Conservation (phyloP, 2,888 invertebrate species). For the Lapara coniferarum region DNA sequence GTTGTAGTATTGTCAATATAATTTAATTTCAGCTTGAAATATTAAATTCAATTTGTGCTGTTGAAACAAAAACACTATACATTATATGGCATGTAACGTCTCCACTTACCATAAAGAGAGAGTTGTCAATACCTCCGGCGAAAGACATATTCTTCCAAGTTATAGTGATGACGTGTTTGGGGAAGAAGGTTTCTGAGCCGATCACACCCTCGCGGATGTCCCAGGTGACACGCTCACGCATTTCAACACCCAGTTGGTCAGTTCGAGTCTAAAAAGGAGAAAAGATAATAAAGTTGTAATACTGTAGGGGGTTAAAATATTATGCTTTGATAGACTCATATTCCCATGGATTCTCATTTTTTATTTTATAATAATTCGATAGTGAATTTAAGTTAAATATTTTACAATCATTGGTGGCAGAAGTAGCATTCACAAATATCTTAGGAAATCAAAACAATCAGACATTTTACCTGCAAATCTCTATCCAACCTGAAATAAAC, state of each 20-base stretch:
- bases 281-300: neutral
- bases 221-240: conserved; percentile 93
- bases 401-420: too few relatives aligned
- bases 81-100: too few relatives aligned
- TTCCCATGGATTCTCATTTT: too few relatives aligned
- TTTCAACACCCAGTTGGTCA: conserved; percentile 93
- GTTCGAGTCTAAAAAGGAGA: conserved; percentile 81
- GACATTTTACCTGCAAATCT: conserved; percentile 68
- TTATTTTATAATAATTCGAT: too few relatives aligned
- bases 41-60: too few relatives aligned
- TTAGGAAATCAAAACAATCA: neutral
- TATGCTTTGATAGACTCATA: too few relatives aligned
- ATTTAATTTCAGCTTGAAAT: too few relatives aligned
- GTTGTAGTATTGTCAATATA: too few relatives aligned
- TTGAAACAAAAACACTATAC: neutral
- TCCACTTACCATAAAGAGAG: conserved; percentile 86
- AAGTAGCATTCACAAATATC: neutral
- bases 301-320: neutral
- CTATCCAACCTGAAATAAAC: conserved; percentile 90
- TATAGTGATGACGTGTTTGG: conserved; percentile 94
- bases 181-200: conserved; percentile 94
- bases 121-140: conserved; percentile 92
- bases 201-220: conserved; percentile 95
- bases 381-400: too few relatives aligned
- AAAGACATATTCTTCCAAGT: conserved; percentile 99